Evolutionary conservation across 1,140 invertebrate genomes (phyloP), one percentile per base, ranked within the genome.

Genomic region (Probaryconus sp.): DNA sequence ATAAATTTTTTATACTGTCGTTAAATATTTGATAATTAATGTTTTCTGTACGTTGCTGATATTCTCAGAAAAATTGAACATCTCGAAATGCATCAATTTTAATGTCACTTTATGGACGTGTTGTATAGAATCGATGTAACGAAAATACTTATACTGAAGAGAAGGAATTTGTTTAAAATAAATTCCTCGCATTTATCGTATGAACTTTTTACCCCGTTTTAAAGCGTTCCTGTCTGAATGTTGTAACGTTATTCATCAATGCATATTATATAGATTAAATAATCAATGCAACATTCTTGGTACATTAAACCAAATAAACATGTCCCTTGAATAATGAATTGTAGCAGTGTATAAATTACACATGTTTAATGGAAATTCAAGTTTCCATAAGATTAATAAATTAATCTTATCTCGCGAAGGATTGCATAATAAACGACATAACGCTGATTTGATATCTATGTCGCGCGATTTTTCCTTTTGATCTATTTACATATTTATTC

Each of bases 381-480:
- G 43, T 68, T 74, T 74, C 20, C 43, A 63, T 50, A 75, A 68
- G 64, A 60, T 33, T 63, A 75, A 75, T 68, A 67, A 67, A 75
- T 69, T 64, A 64, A 75, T 75, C 64, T 75, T 69, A 64, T 75
- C 71, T 56, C 26, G 18, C 33, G 42, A 5, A 5, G n/a, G 20
- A 17, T 74, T 74, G 71, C 56, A 68, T 74, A 74, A 74, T 58
- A 68, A 63, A 68, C 38, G 43, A 7, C 58, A 43, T n/a, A 11
- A n/a, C n/a, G 43, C 14, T 38, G 61, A 73, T 73, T 56, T 33
- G 45, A 73, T 73, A 60, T 42, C 17, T 16, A 14, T 38, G 60
- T 50, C 58, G 51, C 40, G 14, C 69, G 42, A 64, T 26, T 53
- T 50, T 55, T 55, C 55, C 55, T 73, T 30, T 42, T 30, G 28